Conservation (phyloP, 2,797 vertebrate genomes). For the Acrossocheilus wenchowensis region DNA sequence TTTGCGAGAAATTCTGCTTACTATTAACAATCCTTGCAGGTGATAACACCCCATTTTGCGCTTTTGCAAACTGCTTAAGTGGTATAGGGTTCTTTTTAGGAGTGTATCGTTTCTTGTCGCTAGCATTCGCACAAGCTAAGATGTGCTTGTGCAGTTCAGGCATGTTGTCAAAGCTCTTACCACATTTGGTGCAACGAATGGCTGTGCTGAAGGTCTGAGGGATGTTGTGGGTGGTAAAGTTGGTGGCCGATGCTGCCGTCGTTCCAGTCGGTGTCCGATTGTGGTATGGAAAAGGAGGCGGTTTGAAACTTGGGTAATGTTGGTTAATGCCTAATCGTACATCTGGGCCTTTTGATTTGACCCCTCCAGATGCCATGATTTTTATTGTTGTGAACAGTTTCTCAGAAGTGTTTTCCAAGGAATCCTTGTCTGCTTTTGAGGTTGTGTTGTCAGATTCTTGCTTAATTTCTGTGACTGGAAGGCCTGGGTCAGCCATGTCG, state of each 20-base stretch:
- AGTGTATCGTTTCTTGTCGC: constrained; percentile 95
- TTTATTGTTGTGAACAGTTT: constrained; percentile 95
- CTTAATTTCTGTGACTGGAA: constrained; percentile 52
- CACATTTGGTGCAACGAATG: constrained; percentile 97
- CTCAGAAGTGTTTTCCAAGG: constrained; percentile 83
- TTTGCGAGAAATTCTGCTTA: constrained; percentile 84
- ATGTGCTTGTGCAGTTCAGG: constrained; percentile 97
- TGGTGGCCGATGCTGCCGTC: constrained; percentile 88
- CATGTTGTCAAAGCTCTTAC: constrained; percentile 98
- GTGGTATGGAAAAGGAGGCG: constrained; percentile 97
- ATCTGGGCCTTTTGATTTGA: constrained; percentile 90
- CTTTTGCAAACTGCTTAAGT: constrained; percentile 89
- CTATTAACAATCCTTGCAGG: constrained; percentile 75
- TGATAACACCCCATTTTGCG: constrained; percentile 86
- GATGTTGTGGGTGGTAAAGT: constrained; percentile 98
- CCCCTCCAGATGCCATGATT: constrained; percentile 89
- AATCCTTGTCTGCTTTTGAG: constrained; percentile 75
- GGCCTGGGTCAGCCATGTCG: constrained; percentile 32
- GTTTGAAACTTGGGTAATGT: constrained; percentile 98
- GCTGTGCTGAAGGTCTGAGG: constrained; percentile 97
- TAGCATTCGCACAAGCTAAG: constrained; percentile 93
- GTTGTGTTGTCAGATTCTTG: constrained; percentile 41
- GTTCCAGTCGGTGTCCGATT: constrained; percentile 89
- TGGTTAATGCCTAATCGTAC: constrained; percentile 97
- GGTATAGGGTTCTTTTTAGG: constrained; percentile 97